These are phyloP conservation scores for Penaeus japonicus DNA, from an alignment of 1,140 invertebrate species.

Conservation along the genomic window DNA sequence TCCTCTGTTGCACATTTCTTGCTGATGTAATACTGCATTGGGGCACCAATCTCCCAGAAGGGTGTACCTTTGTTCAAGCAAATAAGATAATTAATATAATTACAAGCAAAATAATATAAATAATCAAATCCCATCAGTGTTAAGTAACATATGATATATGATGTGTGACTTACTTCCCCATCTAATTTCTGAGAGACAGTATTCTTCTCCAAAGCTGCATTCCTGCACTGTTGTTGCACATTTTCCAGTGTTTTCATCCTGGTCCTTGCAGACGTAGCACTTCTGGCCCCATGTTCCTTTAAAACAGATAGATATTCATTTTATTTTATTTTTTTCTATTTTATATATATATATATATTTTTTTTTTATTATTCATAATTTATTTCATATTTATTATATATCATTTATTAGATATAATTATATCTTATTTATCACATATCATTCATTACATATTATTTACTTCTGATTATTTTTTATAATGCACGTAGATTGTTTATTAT, in stretches of 20 bases:
- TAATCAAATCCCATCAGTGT: not conserved
- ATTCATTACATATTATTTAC: too few relatives aligned
- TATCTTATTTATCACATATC: too few relatives aligned
- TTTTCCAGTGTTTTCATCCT: slow-evolving; percentile 92
- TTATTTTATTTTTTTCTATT: too few relatives aligned
- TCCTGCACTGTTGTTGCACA: slow-evolving; percentile 91
- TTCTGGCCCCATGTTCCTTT: slow-evolving; percentile 76
- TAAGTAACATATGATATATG: not conserved
- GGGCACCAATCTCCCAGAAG: slow-evolving; percentile 91
- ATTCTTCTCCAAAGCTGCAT: slow-evolving; percentile 86
- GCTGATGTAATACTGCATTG: slow-evolving; percentile 93
- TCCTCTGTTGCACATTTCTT: slow-evolving; percentile 87
- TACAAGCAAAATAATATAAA: not conserved
- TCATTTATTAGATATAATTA: too few relatives aligned
- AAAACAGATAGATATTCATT: not conserved
- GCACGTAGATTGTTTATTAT: too few relatives aligned
- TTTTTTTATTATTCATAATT: too few relatives aligned
- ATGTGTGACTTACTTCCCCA: slow-evolving; percentile 80
- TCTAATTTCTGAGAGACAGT: slow-evolving; percentile 85
- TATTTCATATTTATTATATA: too few relatives aligned
- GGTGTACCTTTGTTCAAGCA: slow-evolving; percentile 74
- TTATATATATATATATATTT: too few relatives aligned
- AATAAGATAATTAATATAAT: not conserved
- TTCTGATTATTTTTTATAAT: too few relatives aligned
- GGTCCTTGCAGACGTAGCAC: slow-evolving; percentile 93